Evolutionary conservation across 2,888 invertebrate species (phyloP).

Genomic region (Pelosia muscerda): DNA sequence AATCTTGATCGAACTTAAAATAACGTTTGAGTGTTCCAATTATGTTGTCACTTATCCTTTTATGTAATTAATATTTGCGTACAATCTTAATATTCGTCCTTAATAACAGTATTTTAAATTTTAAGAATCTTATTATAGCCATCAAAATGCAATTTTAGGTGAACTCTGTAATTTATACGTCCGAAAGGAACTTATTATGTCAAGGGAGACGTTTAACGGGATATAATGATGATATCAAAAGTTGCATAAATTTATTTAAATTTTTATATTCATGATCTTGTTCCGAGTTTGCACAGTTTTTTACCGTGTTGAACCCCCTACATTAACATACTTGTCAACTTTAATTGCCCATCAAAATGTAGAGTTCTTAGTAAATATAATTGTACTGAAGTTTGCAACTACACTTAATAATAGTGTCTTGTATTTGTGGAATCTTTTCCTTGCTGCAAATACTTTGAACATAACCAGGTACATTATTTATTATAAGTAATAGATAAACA

Average conservation of each 20-base stretch:
- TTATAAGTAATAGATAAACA: not conserved
- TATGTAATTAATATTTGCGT: conserved; percentile 15
- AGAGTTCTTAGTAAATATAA: too few species aligned
- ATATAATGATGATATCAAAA: conserved; percentile 25
- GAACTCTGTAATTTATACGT: conserved; percentile 40
- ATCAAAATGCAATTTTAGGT: conserved; percentile 45
- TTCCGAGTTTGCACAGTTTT: not conserved
- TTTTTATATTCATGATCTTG: not conserved
- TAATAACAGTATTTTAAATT: conserved; percentile 51
- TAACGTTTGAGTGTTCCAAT: not conserved
- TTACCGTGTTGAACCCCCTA: not conserved
- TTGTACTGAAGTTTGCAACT: too few species aligned
- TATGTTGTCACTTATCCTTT: not conserved
- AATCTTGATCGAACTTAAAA: not conserved
- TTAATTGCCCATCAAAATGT: not conserved
- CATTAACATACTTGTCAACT: not conserved
- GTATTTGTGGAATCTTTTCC: conserved; percentile 8
- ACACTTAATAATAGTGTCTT: not conserved
- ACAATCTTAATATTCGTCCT: conserved; percentile 47
- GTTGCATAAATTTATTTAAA: conserved; percentile 1
- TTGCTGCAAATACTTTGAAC: conserved; percentile 18
- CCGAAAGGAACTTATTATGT: conserved; percentile 40
- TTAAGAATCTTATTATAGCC: conserved; percentile 45
- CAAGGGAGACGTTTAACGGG: conserved; percentile 49
- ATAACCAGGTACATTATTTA: conserved; percentile 12